Percentiles rank a stretch among this genome's conserved stretches.
Evolutionary conservation across 2,888 invertebrate species (phyloP).

Genomic region (Acanthosepion lycidas): DNA sequence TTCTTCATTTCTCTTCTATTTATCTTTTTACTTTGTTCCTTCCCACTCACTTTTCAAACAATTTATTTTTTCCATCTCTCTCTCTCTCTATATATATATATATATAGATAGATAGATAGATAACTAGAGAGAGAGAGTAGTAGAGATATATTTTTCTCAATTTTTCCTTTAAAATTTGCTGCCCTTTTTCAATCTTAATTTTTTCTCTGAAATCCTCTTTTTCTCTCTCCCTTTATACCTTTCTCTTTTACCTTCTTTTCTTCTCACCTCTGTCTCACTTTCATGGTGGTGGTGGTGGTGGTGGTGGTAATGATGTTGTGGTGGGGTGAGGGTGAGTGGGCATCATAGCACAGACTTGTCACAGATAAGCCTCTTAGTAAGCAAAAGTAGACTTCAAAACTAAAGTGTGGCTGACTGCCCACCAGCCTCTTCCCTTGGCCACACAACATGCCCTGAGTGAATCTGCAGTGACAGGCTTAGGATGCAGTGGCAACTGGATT

Average conservation of each 20-base stretch:
- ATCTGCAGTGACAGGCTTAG: constrained; percentile 22
- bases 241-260: neutral
- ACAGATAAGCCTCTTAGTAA: constrained; percentile 33
- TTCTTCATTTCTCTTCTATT: too few species aligned
- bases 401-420: neutral
- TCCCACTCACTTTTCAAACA: too few species aligned
- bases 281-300: neutral
- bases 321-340: neutral
- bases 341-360: constrained; percentile 22
- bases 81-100: too few species aligned
- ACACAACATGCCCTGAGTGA: neutral
- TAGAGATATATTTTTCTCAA: neutral
- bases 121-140: too few species aligned
- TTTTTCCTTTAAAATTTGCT: neutral
- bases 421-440: neutral
- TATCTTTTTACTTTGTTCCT: too few species aligned
- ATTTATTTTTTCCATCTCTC: too few species aligned
- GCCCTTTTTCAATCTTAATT: neutral
- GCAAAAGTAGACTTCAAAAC: constrained; percentile 33
- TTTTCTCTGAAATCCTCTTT: neutral
- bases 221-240: neutral
- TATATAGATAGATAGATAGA: too few species aligned
- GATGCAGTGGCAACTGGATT: constrained; percentile 2
- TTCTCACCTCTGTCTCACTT: neutral
- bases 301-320: neutral